Conservation (phyloP, 2,113 vertebrate genomes). For the Oxygymnocypris stewartii region DNA sequence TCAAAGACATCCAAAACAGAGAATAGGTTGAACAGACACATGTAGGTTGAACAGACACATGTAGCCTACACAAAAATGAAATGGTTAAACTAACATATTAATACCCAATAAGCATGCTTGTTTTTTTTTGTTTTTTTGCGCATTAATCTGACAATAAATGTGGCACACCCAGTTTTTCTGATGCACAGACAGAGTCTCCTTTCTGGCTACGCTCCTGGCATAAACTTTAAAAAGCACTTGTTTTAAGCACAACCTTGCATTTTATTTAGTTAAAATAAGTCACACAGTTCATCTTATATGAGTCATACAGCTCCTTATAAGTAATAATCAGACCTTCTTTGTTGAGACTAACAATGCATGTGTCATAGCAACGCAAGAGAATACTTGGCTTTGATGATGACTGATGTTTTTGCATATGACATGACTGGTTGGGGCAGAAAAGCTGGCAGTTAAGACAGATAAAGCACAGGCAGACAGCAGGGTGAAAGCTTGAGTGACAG, state of each 20-base stretch:
- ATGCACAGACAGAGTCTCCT: too few relatives aligned
- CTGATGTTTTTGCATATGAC: constrained; percentile 45
- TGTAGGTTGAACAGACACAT: too few relatives aligned
- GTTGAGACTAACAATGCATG: neutral
- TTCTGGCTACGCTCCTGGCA: too few relatives aligned
- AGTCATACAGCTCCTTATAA: neutral
- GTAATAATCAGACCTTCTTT: neutral
- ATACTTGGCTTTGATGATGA: neutral
- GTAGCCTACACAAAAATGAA: too few relatives aligned
- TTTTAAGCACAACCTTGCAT: neutral
- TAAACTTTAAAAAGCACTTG: neutral
- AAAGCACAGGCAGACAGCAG: constrained; percentile 33
- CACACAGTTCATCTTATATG: neutral
- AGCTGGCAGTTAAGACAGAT: constrained; percentile 40
- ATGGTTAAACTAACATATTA: too few relatives aligned
- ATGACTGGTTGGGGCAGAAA: constrained; percentile 55
- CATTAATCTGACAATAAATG: too few relatives aligned
- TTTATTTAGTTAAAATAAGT: neutral
- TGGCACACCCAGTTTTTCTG: too few relatives aligned
- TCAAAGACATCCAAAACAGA: too few relatives aligned
- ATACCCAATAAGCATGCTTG: too few relatives aligned
- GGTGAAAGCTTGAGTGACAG: constrained; percentile 57
- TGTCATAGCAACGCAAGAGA: neutral
- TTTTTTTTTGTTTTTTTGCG: too few relatives aligned
- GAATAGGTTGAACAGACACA: too few relatives aligned